These are phyloP conservation scores for Craseonycteris thonglongyai DNA, from an alignment of 2,113 vertebrate species.

Conservation along the genomic window DNA sequence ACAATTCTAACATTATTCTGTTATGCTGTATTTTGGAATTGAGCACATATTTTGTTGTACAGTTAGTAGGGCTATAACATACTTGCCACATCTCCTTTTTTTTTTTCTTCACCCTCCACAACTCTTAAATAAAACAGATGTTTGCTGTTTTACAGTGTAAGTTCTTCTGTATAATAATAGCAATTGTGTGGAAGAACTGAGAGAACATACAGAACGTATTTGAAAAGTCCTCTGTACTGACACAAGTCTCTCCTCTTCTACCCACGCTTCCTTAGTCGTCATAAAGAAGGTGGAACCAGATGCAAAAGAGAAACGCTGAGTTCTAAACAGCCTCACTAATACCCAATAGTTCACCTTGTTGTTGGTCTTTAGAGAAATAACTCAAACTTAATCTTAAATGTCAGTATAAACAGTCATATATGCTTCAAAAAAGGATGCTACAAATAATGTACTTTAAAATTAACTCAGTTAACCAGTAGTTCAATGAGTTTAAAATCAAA, in stretches of 20 bases:
- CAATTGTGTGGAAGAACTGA: neutral
- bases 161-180: neutral
- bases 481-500: slow-evolving; percentile 42
- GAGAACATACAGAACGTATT: neutral
- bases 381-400: neutral
- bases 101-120: no score
- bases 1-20: neutral
- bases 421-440: neutral
- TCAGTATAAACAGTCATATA: neutral
- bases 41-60: neutral
- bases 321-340: neutral
- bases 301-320: no score
- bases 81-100: neutral
- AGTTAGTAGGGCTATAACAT: neutral
- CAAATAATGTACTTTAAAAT: slow-evolving; percentile 3
- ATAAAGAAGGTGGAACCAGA: neutral
- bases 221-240: neutral
- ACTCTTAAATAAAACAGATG: neutral
- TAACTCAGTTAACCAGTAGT: slow-evolving; percentile 17
- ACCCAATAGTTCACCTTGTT: neutral
- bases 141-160: neutral
- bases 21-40: neutral
- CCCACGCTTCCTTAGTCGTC: neutral
- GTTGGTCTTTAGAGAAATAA: neutral
- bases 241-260: neutral